A percentile compares a stretch with the other conserved stretches of the same genome.
phyloP scores from a whole-genome alignment of 1,140 invertebrate species.

The Thalassaphorura encarpata region DNA sequence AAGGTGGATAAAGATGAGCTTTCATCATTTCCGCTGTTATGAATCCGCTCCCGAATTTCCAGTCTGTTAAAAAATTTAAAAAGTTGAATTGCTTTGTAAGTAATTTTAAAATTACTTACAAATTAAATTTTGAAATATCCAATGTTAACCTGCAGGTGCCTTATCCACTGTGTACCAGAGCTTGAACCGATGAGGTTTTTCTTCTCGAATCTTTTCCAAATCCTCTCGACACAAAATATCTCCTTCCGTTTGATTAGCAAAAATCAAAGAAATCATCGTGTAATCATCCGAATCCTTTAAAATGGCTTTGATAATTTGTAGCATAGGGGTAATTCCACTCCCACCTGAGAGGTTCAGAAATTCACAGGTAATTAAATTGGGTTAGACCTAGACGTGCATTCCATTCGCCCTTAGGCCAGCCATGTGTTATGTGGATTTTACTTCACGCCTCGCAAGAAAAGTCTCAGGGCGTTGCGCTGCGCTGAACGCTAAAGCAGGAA shows the following conservation, averaged over 20 bases:
- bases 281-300: slow-evolving; percentile 48
- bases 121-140: neutral
- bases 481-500: no score
- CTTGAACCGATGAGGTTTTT: slow-evolving; percentile 44
- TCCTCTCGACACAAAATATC: slow-evolving; percentile 53
- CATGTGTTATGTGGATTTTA: no score
- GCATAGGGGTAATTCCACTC: slow-evolving; percentile 51
- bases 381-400: neutral
- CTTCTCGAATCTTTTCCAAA: slow-evolving; percentile 44
- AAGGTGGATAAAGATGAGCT: slow-evolving; percentile 73
- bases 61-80: slow-evolving; percentile 47
- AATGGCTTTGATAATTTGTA: slow-evolving; percentile 49
- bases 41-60: slow-evolving; percentile 86
- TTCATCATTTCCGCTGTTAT: slow-evolving; percentile 84
- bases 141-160: slow-evolving; percentile 37
- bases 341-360: slow-evolving; percentile 27
- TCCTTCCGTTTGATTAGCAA: slow-evolving; percentile 55
- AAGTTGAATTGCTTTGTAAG: neutral
- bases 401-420: no score
- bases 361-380: neutral
- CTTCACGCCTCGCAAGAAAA: no score
- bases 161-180: slow-evolving; percentile 48
- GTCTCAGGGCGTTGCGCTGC: no score
- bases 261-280: slow-evolving; percentile 49
- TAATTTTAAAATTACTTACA: neutral